Base-by-base conservation (phyloP, 53 echinoderm and acorn worm genomes). In the Paracentrotus lividus region DNA sequence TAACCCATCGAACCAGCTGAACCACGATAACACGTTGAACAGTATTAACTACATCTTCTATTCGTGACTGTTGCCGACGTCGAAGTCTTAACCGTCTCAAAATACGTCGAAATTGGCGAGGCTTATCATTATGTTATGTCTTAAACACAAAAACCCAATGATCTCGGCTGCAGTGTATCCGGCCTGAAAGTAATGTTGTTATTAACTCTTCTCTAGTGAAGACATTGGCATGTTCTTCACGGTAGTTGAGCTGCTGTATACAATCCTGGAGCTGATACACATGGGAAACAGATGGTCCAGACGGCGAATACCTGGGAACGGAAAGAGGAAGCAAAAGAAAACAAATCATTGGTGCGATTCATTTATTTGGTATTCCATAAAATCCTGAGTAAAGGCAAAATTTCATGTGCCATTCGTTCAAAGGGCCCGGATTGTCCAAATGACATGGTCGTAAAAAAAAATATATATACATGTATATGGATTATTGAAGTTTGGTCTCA, bases 1-100 rank as follows among this genome's bases (percentile, higher is more conserved):
- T 85, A 85, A 85, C 85, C 85, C 85, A 85, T 85, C 42, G 42
- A 85, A 85, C 85, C 44, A 85, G 85, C 85, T 24, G 85, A 85
- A 85, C 51, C 51, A 85, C 51, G 85, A 85, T 7, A 85, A 85
- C 42, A 33, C 23, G 23, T 85, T 85, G 85, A 45, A 85, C 85
- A 31, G 23, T 49, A n/a, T 42, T 49, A 40, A 85, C 51, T 24
- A 85, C 13, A 85, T 85, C 85, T 85, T 85, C 85, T 85, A 85
- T 45, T 40, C 34, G 85, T 85, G 85, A 85, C 8, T 85, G 85
- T 33, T 32, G 31, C 36, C 14, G 44, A 40, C 54, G 54, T 10
- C 14, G 54, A 54, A 54, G 54, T 54, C 54, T 54, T 54, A 54
- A 54, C 54, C 14, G 54, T 54, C 54, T 54, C 54, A 8, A 54